These are phyloP conservation scores for Erpobdella octoculata DNA, from an alignment of 2,888 invertebrate species.

Conservation along the genomic window DNA sequence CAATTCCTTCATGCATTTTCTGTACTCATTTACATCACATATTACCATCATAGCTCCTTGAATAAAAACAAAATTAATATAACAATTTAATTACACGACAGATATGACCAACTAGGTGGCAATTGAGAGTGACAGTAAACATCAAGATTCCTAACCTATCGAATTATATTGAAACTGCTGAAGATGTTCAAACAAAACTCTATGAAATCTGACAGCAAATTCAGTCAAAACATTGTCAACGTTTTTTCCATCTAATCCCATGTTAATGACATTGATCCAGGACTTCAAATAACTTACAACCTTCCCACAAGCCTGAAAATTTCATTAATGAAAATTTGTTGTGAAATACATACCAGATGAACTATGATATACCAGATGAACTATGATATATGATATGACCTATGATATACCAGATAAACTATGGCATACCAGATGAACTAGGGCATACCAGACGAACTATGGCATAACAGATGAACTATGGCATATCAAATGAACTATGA, in stretches of 20 bases:
- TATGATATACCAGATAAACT: no score
- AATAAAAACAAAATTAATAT: not conserved
- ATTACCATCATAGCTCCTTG: constrained; percentile 91
- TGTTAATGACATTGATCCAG: constrained; percentile 69
- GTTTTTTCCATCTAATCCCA: constrained; percentile 84
- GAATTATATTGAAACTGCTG: constrained; percentile 88
- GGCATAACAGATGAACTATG: no score
- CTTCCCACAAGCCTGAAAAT: constrained; percentile 47
- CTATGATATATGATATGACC: not conserved
- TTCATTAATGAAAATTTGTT: no score
- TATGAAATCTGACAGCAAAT: constrained; percentile 81
- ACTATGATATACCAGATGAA: no score
- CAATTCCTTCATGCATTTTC: constrained; percentile 74
- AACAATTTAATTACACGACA: no score
- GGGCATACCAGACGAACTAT: no score
- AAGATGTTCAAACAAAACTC: constrained; percentile 86
- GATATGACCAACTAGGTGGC: no score
- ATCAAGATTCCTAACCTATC: constrained; percentile 59
- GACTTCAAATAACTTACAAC: constrained; percentile 48
- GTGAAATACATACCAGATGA: no score
- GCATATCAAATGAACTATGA: no score
- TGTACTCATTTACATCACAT: constrained; percentile 94
- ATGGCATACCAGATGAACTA: no score
- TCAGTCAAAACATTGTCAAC: constrained; percentile 74
- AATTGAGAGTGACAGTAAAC: not conserved